Evolutionary conservation across 2,888 invertebrate species (phyloP).

Genomic region (Thyatira batis): DNA sequence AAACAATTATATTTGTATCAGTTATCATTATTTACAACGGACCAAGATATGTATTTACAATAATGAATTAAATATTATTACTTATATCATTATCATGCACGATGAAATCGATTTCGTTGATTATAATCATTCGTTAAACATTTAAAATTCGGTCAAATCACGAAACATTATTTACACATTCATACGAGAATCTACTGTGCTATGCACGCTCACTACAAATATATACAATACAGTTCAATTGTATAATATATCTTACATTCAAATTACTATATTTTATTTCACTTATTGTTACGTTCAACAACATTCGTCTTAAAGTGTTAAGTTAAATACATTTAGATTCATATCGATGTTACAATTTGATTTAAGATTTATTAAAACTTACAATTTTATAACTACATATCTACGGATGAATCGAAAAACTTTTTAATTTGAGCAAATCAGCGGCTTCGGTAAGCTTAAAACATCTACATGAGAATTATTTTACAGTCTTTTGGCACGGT

Average conservation of each 20-base stretch:
- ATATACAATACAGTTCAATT: constrained; percentile 47
- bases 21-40: constrained; percentile 52
- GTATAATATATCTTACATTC: constrained; percentile 26
- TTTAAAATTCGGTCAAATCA: constrained; percentile 47
- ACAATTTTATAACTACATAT: constrained; percentile 16
- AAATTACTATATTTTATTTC: constrained; percentile 13
- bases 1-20: constrained; percentile 16
- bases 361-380: constrained; percentile 11
- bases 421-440: constrained; percentile 70
- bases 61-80: constrained; percentile 30
- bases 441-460: constrained; percentile 52
- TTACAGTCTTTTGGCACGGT: constrained; percentile 57
- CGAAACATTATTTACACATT: constrained; percentile 47
- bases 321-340: constrained; percentile 24
- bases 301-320: constrained; percentile 7
- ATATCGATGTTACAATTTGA: constrained; percentile 21
- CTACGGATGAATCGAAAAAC: constrained; percentile 44
- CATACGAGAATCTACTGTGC: constrained; percentile 49
- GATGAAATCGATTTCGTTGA: constrained; percentile 49
- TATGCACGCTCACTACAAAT: constrained; percentile 57
- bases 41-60: constrained; percentile 66
- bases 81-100: constrained; percentile 31
- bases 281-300: constrained; percentile 17
- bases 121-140: constrained; percentile 42
- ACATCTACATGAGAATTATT: constrained; percentile 31